Base-by-base conservation (phyloP, 2,797 vertebrate species). In the Buphagus erythrorhynchus region DNA sequence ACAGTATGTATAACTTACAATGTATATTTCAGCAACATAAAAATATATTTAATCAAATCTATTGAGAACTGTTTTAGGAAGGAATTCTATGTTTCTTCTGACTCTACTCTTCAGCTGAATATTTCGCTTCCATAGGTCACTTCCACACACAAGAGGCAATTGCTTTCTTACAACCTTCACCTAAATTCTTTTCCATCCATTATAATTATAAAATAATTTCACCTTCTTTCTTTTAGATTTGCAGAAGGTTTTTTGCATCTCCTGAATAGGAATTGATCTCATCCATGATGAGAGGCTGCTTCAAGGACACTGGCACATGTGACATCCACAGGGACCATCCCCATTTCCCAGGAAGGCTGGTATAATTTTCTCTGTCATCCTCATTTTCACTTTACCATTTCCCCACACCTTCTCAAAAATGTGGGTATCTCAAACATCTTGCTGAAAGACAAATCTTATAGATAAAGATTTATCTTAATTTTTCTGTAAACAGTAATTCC, bases 171-270 rank as follows among this genome's bases (percentile, higher is more conserved):
- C 43, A 82, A 58, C 46, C 5, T 90, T 90, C 85, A 68, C 21
- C 48, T n/a, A 66, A 81, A 95, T 82, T 31, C 62, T 94, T 93
- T 89, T 21, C 58, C 29, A 63, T 17, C 19, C 33, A 52, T 66
- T 93, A 42, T 13, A 85, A 82, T 42, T 73, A 45, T 54, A 91
- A 75, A 75, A 45, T 12, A 48, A 35, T 73, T 25, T 38, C 35
- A 81, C 12, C 55, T 93, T 93, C 24, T 22, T 33, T 79, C 55
- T 88, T 95, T 72, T 49, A 93, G 68, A 93, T 93, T 96, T 96
- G 83, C 65, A 61, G 51, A 93, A 88, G 46, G 11, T 67, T 95
- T 95, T 97, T 93, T 69, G 33, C 62, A 82, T 62, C 48, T 93
- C 51, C 77, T 93, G 28, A 96, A 77, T 52, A 76, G 71, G 61